phyloP scores from a whole-genome alignment of 2,113 vertebrate species.

The Spea multiplicata region DNA sequence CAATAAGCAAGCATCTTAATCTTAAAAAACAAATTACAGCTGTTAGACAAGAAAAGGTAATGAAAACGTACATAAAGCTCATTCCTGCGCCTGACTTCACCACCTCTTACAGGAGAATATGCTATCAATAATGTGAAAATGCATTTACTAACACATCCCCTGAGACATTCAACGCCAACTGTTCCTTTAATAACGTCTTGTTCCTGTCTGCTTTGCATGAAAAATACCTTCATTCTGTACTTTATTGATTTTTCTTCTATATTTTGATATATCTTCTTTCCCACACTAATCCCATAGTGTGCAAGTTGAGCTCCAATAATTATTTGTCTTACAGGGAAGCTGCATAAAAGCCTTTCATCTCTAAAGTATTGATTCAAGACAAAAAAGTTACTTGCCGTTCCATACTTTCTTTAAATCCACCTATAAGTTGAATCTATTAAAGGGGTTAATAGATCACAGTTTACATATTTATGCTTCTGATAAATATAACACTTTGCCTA shows the following conservation, averaged over 20 bases:
- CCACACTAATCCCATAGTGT: slow-evolving; percentile 37
- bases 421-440: neutral
- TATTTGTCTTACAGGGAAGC: slow-evolving; percentile 31
- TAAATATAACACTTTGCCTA: neutral
- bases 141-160: slow-evolving; percentile 34
- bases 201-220: slow-evolving; percentile 32
- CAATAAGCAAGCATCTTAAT: neutral
- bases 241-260: slow-evolving; percentile 37
- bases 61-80: neutral
- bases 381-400: no score
- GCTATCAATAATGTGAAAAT: slow-evolving; percentile 33
- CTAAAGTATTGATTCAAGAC: slow-evolving; percentile 23
- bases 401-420: neutral
- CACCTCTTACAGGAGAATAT: slow-evolving; percentile 6
- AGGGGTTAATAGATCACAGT: neutral
- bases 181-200: slow-evolving; percentile 22
- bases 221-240: slow-evolving; percentile 33
- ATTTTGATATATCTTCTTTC: slow-evolving; percentile 43
- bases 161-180: slow-evolving; percentile 8
- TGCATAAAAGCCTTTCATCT: slow-evolving; percentile 1
- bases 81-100: slow-evolving; percentile 2
- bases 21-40: neutral
- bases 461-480: neutral
- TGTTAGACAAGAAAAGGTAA: neutral
- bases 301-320: slow-evolving; percentile 31